These are phyloP conservation scores for Neodon shergylaensis DNA, from an alignment of 2,113 vertebrate genomes.

Conservation along the genomic window DNA sequence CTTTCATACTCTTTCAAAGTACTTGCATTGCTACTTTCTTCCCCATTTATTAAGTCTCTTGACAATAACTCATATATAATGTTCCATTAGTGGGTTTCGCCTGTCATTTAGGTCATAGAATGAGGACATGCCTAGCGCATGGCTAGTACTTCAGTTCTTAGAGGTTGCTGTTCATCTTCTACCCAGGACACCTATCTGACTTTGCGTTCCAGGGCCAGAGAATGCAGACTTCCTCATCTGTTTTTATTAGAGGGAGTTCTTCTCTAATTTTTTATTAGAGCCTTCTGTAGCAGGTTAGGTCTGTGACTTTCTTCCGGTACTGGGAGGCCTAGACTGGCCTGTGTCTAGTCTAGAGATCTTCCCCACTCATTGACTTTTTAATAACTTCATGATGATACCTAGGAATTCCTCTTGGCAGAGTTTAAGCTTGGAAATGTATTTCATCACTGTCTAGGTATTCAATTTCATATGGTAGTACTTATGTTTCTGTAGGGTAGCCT, in stretches of 20 bases:
- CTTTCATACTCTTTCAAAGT: not conserved
- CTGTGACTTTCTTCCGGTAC: not conserved
- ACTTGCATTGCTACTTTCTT: not conserved
- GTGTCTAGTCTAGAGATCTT: not conserved
- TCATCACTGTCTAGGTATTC: not conserved
- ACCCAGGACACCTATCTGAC: not conserved
- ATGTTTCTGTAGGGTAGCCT: not conserved
- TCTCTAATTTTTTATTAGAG: not conserved
- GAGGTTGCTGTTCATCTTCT: not conserved
- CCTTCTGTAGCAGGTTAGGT: not conserved
- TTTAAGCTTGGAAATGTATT: constrained; percentile 14
- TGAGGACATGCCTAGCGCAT: not conserved
- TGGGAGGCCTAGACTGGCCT: not conserved
- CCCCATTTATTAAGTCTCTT: not conserved
- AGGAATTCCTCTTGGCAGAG: not conserved
- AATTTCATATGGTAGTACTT: not conserved
- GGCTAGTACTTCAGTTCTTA: not conserved
- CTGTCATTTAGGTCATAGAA: not conserved
- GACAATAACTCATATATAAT: not conserved
- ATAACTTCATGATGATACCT: not conserved
- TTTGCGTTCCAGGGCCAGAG: not conserved
- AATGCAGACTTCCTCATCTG: not conserved
- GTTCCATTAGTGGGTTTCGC: not conserved
- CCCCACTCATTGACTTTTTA: not conserved
- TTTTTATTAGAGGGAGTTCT: not conserved